Percentiles rank a stretch among this genome's conserved stretches.
phyloP scores from a whole-genome alignment of 1,140 invertebrate genomes.

The Theocolax elegans region DNA sequence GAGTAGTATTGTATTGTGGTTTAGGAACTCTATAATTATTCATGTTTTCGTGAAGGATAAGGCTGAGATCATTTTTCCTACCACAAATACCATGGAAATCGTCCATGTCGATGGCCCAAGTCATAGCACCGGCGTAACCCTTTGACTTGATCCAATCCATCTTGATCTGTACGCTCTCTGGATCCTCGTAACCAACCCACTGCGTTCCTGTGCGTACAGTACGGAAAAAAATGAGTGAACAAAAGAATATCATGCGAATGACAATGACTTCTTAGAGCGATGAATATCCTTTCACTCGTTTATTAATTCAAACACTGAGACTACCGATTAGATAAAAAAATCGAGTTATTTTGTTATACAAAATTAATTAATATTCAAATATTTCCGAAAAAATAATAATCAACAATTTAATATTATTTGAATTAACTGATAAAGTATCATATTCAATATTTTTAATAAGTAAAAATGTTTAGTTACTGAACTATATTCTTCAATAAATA shows the following conservation, averaged over 20 bases:
- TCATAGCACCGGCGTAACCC: slow-evolving; percentile 88
- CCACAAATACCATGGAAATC: slow-evolving; percentile 85
- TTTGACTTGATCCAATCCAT: slow-evolving; percentile 86
- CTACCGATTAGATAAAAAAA: no score
- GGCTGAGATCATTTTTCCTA: slow-evolving; percentile 76
- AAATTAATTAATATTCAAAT: no score
- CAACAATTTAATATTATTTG: no score
- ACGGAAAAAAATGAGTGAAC: no score
- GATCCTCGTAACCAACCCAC: slow-evolving; percentile 93
- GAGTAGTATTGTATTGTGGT: slow-evolving; percentile 74
- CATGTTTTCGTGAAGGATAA: slow-evolving; percentile 80
- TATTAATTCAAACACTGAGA: background rate
- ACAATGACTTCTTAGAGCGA: no score
- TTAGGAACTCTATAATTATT: slow-evolving; percentile 79
- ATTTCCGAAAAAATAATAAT: no score
- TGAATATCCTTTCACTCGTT: background rate
- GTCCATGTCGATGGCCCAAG: slow-evolving; percentile 91
- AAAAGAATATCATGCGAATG: background rate
- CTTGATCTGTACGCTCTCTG: slow-evolving; percentile 83
- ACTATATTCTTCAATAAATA: no score
- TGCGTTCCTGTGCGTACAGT: slow-evolving; percentile 71
- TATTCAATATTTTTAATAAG: no score
- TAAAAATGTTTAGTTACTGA: no score
- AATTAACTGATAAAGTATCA: no score
- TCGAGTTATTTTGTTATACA: no score